Evolutionary conservation across 2,113 vertebrate genomes (phyloP), one percentile per base, ranked within the genome.

Genomic region (Eleginops maclovinus): DNA sequence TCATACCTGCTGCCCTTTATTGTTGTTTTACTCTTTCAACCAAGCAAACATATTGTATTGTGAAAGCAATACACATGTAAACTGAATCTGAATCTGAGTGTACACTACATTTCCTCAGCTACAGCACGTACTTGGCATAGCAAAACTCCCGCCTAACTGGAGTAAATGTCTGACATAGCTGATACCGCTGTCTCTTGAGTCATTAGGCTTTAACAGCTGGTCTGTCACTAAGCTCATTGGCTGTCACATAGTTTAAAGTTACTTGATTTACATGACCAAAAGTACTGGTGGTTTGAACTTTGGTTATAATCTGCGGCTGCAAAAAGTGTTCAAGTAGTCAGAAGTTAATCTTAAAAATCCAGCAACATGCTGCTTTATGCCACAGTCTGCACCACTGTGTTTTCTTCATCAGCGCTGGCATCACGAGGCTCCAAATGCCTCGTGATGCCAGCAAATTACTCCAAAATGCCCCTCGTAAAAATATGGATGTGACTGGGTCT

Each of bases 121-220:
- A n/a, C 19, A 24, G 28, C 46, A 5, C 56, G 50, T 26, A 3
- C 28, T 36, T 51, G 60, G 62, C 22, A 44, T 87, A 36, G 80
- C 84, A 66, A 78, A 75, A 84, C 17, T 36, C 47, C 64, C 21
- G 19, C 58, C 47, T 66, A 67, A 81, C 60, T 83, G 85, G 58
- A 73, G 60, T 21, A 40, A 69, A 51, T 14, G 6, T 74, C 58
- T 64, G 40, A 69, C 64, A 26, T 64, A 22, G n/a, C 71, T 16
- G 44, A 60, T 44, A 66, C 79, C 69, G 6, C 74, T 14, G 44
- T 51, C 61, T 54, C 15, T 31, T 50, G 31, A 55, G 51, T 83
- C 84, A 85, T 65, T 65, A 77, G 66, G 59, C 13, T 41, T 36
- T 6, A 74, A 31, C 63, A 40, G 21, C 3, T n/a, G 1, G 41